Evolutionary conservation across 2,113 vertebrate species (phyloP).

Genomic region (Pterophyllum scalare): DNA sequence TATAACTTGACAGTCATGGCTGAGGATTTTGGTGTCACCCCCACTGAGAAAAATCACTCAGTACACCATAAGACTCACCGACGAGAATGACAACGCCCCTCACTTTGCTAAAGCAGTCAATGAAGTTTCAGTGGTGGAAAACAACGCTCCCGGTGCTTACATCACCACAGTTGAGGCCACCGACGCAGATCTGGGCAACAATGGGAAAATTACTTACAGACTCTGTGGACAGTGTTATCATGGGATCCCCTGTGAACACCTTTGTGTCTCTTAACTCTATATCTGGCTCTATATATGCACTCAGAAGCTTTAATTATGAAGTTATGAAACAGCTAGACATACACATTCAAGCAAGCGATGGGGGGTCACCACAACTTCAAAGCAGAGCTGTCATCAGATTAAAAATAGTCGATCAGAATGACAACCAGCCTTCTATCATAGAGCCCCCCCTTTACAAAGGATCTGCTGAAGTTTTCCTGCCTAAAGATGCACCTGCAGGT

Average conservation of each 20-base stretch:
- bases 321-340: conserved; percentile 89
- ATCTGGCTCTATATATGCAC: conserved; percentile 90
- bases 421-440: conserved; percentile 89
- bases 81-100: conserved; percentile 93
- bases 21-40: conserved; percentile 89
- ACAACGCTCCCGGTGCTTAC: conserved; percentile 90
- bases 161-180: conserved; percentile 87
- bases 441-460: conserved; percentile 88
- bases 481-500: conserved; percentile 86
- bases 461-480: conserved; percentile 89
- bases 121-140: conserved; percentile 88
- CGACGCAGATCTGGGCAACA: conserved; percentile 88
- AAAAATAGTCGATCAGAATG: conserved; percentile 93
- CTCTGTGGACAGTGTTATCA: conserved; percentile 86
- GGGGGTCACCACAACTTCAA: conserved; percentile 92
- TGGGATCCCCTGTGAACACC: conserved; percentile 87
- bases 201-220: conserved; percentile 89
- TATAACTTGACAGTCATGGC: conserved; percentile 95
- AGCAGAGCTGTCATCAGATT: conserved; percentile 88
- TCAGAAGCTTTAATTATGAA: conserved; percentile 94
- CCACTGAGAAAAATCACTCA: conserved; percentile 86
- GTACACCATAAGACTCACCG: conserved; percentile 87
- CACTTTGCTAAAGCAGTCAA: conserved; percentile 86
- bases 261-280: conserved; percentile 92
- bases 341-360: conserved; percentile 89